A percentile compares a stretch with the other conserved stretches of the same genome.
phyloP scores from a whole-genome alignment of 2,888 invertebrate genomes.

The Altica lythri region DNA sequence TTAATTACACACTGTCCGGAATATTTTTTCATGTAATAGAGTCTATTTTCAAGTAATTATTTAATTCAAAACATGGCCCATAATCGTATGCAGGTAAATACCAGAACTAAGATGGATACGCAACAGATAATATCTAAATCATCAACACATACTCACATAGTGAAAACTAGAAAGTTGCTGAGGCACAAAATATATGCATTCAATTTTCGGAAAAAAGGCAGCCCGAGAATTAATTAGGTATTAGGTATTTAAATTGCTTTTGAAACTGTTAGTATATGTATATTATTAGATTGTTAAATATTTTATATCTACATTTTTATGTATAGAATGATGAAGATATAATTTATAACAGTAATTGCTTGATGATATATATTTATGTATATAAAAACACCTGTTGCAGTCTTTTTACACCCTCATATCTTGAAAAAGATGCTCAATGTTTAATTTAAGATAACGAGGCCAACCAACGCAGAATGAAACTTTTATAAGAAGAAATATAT shows the following conservation, averaged over 20 bases:
- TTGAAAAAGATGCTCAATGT: too few species aligned
- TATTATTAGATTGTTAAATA: too few species aligned
- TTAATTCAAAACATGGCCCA: slow-evolving; percentile 22
- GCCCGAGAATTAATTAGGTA: slow-evolving; percentile 8
- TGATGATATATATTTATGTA: too few species aligned
- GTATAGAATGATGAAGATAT: too few species aligned
- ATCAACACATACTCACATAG: slow-evolving; percentile 10
- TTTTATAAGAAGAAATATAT: too few species aligned
- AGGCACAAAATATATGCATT: slow-evolving; percentile 11
- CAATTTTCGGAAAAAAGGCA: slow-evolving; percentile 5
- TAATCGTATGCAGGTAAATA: slow-evolving; percentile 23
- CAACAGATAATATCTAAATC: slow-evolving; percentile 23
- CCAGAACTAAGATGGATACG: slow-evolving; percentile 24
- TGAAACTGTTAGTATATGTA: background rate
- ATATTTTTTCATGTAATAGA: slow-evolving; percentile 21
- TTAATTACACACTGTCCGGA: slow-evolving; percentile 11
- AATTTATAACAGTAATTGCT: too few species aligned
- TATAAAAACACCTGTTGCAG: too few species aligned
- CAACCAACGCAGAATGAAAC: too few species aligned
- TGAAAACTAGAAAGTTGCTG: slow-evolving; percentile 1
- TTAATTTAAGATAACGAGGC: too few species aligned
- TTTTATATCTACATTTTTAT: too few species aligned
- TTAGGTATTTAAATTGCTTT: slow-evolving; percentile 13
- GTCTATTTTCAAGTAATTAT: slow-evolving; percentile 21
- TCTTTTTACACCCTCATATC: too few species aligned